phyloP scores from a whole-genome alignment of 2,113 vertebrate species.

The Speoplatyrhinus poulsoni region DNA sequence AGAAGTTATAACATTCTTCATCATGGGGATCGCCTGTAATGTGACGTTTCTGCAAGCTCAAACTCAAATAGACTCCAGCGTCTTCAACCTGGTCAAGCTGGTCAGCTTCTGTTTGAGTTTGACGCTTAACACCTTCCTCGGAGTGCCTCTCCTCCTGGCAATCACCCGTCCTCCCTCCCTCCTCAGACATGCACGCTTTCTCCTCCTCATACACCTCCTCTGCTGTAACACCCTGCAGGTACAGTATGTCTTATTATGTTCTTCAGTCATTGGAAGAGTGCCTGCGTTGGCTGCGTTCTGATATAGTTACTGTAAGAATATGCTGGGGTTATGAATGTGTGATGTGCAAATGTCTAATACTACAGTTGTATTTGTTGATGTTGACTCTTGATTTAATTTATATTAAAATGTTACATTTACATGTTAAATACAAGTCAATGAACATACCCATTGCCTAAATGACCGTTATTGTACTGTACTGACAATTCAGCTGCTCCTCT shows the following conservation, averaged over 20 bases:
- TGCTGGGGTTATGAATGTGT: background rate
- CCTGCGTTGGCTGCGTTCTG: background rate
- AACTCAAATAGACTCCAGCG: constrained; percentile 28
- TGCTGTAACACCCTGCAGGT: constrained; percentile 36
- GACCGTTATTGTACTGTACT: background rate
- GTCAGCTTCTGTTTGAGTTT: constrained; percentile 34
- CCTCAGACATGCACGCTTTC: constrained; percentile 38
- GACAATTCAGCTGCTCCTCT: constrained; percentile 32
- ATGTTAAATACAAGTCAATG: no score
- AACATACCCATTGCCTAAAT: background rate
- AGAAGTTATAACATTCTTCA: background rate
- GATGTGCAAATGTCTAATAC: no score
- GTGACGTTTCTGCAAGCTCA: constrained; percentile 6
- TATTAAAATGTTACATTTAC: background rate
- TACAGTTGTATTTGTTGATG: no score
- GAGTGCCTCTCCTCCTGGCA: constrained; percentile 31
- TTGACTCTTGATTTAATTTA: background rate
- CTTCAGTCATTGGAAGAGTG: background rate
- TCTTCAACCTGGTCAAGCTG: constrained; percentile 34
- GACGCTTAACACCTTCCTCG: constrained; percentile 22
- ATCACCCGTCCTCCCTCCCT: constrained; percentile 27
- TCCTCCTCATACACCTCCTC: constrained; percentile 44
- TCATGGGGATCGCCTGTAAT: constrained; percentile 18
- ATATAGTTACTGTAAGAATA: background rate
- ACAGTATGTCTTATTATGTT: background rate